phyloP scores from a whole-genome alignment of 2,797 vertebrate genomes.

The Poecilia gillii region DNA sequence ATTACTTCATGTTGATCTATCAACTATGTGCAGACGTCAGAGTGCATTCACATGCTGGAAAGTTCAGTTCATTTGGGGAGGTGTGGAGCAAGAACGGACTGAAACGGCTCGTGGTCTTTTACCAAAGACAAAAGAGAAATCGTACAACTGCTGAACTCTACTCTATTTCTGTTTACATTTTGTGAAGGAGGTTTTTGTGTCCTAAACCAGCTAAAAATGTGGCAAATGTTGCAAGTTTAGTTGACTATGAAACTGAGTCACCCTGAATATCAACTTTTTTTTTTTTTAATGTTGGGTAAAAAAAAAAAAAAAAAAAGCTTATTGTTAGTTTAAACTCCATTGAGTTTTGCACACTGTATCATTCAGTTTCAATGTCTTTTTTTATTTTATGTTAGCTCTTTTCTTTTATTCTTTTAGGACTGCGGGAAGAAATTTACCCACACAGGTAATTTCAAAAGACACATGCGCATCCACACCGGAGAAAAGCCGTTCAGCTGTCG shows the following conservation, averaged over 20 bases:
- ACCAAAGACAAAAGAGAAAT: no score
- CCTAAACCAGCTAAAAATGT: no score
- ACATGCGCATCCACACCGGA: slow-evolving; percentile 97
- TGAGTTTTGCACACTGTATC: not conserved
- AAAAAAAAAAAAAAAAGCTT: not conserved
- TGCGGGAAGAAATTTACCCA: slow-evolving; percentile 98
- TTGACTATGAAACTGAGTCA: no score
- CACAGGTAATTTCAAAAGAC: slow-evolving; percentile 96
- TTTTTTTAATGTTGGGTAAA: not conserved
- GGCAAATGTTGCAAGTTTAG: no score
- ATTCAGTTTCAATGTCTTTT: not conserved
- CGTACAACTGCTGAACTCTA: no score
- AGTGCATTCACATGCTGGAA: no score
- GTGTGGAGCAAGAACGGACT: no score
- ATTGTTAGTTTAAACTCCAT: not conserved
- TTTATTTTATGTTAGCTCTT: not conserved
- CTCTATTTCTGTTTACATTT: no score
- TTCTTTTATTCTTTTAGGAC: slow-evolving; percentile 78
- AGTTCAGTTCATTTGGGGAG: no score
- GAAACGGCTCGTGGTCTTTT: no score
- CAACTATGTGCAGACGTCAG: not conserved
- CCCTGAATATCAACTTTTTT: no score
- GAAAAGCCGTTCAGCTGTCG: slow-evolving; percentile 96
- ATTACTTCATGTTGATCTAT: not conserved
- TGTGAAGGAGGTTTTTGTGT: no score